phyloP scores from a whole-genome alignment of 2,113 vertebrate species.

The Trinectes maculatus region DNA sequence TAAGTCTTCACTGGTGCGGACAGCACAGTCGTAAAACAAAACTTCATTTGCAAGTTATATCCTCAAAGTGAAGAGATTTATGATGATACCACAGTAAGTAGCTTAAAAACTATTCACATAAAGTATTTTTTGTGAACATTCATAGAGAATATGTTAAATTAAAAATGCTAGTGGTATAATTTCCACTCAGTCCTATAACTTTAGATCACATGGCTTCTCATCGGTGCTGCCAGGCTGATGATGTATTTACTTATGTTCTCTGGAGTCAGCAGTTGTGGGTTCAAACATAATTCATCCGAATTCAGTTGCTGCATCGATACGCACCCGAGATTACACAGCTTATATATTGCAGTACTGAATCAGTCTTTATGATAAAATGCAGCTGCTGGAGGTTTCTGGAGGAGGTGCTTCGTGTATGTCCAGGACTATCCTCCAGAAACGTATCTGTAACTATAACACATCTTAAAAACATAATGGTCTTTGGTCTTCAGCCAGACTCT shows the following conservation, averaged over 20 bases:
- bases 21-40: no score
- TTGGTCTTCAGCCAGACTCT: not conserved
- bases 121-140: no score
- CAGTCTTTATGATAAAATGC: not conserved
- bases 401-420: not conserved
- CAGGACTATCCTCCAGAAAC: not conserved
- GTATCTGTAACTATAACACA: not conserved
- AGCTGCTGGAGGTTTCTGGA: slow-evolving; percentile 8
- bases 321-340: not conserved
- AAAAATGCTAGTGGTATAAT: not conserved
- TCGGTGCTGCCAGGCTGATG: not conserved
- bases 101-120: no score
- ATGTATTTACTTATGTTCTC: slow-evolving; percentile 29
- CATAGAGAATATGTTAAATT: slow-evolving; percentile 9
- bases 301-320: slow-evolving; percentile 24
- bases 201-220: slow-evolving; percentile 10
- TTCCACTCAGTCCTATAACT: slow-evolving; percentile 4
- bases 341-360: slow-evolving; percentile 33
- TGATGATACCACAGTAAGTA: no score
- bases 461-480: not conserved
- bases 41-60: no score
- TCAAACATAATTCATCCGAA: slow-evolving; percentile 39
- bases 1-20: no score
- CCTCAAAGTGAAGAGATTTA: no score
- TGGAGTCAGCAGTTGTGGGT: slow-evolving; percentile 41